These are phyloP conservation scores for Drosophila testacea DNA, from an alignment of 2,888 invertebrate genomes.

Conservation along the genomic window DNA sequence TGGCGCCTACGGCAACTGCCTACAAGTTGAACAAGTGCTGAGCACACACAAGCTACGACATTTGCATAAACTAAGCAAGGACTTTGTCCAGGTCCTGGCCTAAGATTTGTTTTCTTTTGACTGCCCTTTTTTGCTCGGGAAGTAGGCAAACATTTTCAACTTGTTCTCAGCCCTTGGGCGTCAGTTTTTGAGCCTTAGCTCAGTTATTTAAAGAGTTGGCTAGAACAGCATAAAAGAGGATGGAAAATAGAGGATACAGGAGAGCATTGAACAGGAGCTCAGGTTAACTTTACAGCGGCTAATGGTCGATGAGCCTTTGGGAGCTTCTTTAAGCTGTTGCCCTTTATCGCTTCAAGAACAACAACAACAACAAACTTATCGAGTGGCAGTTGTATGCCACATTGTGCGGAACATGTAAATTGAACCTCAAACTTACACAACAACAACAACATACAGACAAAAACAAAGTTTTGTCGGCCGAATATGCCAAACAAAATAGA, in stretches of 20 bases:
- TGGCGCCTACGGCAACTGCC: slow-evolving; percentile 42
- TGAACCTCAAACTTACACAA: slow-evolving; percentile 43
- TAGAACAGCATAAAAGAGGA: not conserved
- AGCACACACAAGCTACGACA: slow-evolving; percentile 43
- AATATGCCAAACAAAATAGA: slow-evolving; percentile 40
- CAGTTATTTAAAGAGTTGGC: slow-evolving; percentile 17
- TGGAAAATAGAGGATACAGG: not conserved
- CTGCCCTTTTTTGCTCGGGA: slow-evolving; percentile 42
- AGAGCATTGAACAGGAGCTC: slow-evolving; percentile 20
- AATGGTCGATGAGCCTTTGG: slow-evolving; percentile 62
- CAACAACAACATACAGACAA: slow-evolving; percentile 13
- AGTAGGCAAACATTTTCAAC: slow-evolving; percentile 8
- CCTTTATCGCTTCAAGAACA: slow-evolving; percentile 35
- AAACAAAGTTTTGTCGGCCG: slow-evolving; percentile 24
- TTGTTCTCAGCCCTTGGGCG: slow-evolving; percentile 5
- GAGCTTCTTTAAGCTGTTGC: slow-evolving; percentile 50
- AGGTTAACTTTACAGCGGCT: slow-evolving; percentile 58
- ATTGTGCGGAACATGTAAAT: slow-evolving; percentile 51
- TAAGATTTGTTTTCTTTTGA: slow-evolving; percentile 41
- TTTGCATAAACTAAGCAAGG: slow-evolving; percentile 68
- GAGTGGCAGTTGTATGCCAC: slow-evolving; percentile 34
- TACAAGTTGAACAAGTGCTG: slow-evolving; percentile 53
- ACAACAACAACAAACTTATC: slow-evolving; percentile 23
- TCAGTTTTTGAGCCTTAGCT: slow-evolving; percentile 3
- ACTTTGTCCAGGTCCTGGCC: slow-evolving; percentile 6